Evolutionary conservation across 2,888 invertebrate species (phyloP), one percentile per base, ranked within the genome.

Genomic region (Sarcophaga variegata): DNA sequence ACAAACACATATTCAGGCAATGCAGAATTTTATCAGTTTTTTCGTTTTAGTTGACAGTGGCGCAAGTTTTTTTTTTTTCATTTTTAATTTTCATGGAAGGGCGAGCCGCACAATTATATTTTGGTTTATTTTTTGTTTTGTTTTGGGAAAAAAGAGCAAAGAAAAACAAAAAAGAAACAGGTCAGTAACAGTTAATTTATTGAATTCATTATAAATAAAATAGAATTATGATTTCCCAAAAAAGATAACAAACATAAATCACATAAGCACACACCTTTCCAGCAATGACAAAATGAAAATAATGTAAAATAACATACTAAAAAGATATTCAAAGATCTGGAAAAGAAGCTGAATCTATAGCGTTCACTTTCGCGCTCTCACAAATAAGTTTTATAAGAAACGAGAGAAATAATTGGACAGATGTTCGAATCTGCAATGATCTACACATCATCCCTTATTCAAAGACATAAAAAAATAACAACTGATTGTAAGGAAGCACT

Each of bases 11-110:
- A 75, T 76, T 59, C 27, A 81, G 74, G 27, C 17, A 5, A 64
- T 54, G 63, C 12, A 22, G 22, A 49, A 74, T 82, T 81, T 85
- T 71, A 85, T 87, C 85, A 81, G 87, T 87, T 87, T 84, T 86
- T 79, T 81, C 20, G 17, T 69, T 79, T 76, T n/a, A 59, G 62
- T 80, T 81, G 84, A 85, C 88, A 88, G 86, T 88, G 84, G 84
- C 71, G 77, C 81, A 71, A 47, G 72, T 85, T 69, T 78, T 47
- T 22, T 78, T 47, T 22, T 64, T 25, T 69, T 67, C 27, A 12
- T 20, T 47, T 45, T 47, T 22, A 8, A 63, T 74, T 67, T 59
- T 69, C 71, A 47, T 22, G 69, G 45, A 74, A 47, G 72, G 59
- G 59, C 75, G 60, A 64, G 75, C 74, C 45, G 84, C 83, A 84